Conservation (phyloP, 2,888 invertebrate species). For the Schizaphis graminum region DNA sequence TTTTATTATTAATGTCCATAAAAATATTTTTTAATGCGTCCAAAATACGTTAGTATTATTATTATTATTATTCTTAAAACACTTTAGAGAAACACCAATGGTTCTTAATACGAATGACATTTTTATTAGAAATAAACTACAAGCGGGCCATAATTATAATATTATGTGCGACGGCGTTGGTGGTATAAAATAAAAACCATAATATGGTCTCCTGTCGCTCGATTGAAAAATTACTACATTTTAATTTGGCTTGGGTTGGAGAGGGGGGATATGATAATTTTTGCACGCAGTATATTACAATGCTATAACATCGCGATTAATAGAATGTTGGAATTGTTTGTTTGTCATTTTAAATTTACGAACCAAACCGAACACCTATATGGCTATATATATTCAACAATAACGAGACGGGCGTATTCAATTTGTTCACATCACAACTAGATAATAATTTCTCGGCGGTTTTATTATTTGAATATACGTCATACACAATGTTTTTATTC, state of each 20-base stretch:
- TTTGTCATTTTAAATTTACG: background rate
- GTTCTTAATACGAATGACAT: conserved; percentile 32
- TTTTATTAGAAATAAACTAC: conserved; percentile 47
- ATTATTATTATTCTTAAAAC: background rate
- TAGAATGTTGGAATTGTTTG: background rate
- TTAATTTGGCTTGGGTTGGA: background rate
- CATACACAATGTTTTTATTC: background rate
- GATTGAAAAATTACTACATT: background rate
- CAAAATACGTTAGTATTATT: background rate
- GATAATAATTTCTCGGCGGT: background rate
- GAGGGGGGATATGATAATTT: background rate
- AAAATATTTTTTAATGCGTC: conserved; percentile 9
- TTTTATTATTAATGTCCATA: background rate
- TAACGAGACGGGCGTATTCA: background rate
- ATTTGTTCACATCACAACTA: background rate
- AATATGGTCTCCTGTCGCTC: background rate
- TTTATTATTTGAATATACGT: background rate
- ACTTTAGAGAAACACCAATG: background rate
- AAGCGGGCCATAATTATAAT: background rate
- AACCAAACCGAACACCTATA: background rate
- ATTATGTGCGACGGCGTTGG: background rate
- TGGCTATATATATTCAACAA: background rate
- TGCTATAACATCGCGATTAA: background rate
- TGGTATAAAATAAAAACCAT: background rate
- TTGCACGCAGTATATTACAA: background rate